phyloP scores from a whole-genome alignment of 1,140 invertebrate species.

The Drosophila novamexicana region DNA sequence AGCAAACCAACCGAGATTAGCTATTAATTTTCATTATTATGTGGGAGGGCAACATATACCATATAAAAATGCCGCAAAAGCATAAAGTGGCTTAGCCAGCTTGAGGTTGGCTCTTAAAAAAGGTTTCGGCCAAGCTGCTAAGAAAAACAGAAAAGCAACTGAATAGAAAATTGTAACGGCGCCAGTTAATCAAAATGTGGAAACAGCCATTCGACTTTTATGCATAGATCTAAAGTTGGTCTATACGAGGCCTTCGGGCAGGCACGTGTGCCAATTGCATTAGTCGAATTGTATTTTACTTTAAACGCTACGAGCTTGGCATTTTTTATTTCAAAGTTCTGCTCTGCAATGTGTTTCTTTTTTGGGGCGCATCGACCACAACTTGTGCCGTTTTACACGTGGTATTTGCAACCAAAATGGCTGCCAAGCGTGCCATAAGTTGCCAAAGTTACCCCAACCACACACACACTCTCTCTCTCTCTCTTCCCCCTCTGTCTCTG shows the following conservation, averaged over 20 bases:
- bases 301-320: constrained; percentile 71
- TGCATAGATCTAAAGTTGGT: constrained; percentile 1
- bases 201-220: background rate
- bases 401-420: constrained; percentile 56
- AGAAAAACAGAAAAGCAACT: constrained; percentile 2
- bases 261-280: constrained; percentile 72
- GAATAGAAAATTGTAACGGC: background rate
- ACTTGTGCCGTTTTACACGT: constrained; percentile 53
- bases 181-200: constrained; percentile 2
- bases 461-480: background rate
- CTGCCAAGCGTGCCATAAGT: constrained; percentile 53
- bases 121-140: constrained; percentile 4
- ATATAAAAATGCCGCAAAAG: constrained; percentile 3
- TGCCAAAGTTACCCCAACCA: constrained; percentile 1
- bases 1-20: constrained; percentile 47
- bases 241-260: background rate
- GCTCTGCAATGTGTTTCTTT: too few relatives aligned
- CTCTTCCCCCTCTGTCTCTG: background rate
- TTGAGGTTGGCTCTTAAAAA: constrained; percentile 22
- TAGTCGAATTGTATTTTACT: constrained; percentile 78
- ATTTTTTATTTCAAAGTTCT: constrained; percentile 55
- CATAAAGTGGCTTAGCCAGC: constrained; percentile 32
- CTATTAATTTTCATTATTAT: constrained; percentile 73
- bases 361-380: constrained; percentile 28
- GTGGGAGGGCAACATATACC: constrained; percentile 8